phyloP scores from a whole-genome alignment of 2,888 invertebrate genomes.

The Polyommatus iphigenia region DNA sequence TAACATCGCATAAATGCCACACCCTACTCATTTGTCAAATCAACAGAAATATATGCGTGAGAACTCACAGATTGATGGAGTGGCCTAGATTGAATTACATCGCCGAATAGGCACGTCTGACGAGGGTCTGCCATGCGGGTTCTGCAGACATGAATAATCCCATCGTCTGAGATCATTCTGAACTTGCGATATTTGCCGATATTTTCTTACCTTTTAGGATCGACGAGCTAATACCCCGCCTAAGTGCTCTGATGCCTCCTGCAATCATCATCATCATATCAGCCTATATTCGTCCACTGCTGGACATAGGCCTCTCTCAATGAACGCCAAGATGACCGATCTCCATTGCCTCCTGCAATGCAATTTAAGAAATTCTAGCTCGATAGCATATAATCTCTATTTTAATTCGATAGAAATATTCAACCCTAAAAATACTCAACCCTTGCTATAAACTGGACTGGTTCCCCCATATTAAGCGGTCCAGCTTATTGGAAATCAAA shows the following conservation, averaged over 20 bases:
- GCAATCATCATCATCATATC: too few species aligned
- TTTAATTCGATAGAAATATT: neutral
- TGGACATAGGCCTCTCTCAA: too few species aligned
- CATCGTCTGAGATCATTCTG: slow-evolving; percentile 38
- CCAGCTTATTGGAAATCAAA: neutral
- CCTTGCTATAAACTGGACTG: neutral
- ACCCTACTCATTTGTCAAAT: slow-evolving; percentile 81
- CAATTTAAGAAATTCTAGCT: neutral
- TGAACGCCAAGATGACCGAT: too few species aligned
- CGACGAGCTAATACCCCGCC: neutral
- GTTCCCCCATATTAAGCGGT: too few species aligned
- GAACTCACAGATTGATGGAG: slow-evolving; percentile 78
- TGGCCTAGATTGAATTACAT: slow-evolving; percentile 79
- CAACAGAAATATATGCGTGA: slow-evolving; percentile 79
- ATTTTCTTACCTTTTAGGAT: slow-evolving; percentile 11
- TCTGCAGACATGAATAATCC: slow-evolving; percentile 66
- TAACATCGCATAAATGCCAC: slow-evolving; percentile 54
- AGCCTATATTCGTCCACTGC: too few species aligned
- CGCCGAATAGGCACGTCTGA: slow-evolving; percentile 66
- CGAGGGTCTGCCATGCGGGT: slow-evolving; percentile 75
- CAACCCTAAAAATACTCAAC: neutral
- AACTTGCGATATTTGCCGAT: slow-evolving; percentile 14
- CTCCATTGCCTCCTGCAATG: neutral
- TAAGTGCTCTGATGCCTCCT: neutral
- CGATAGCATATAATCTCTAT: neutral